A percentile compares a stretch with the other conserved stretches of the same genome.
Conservation (phyloP, 2,888 invertebrate genomes). For the Hymenopus coronatus region DNA sequence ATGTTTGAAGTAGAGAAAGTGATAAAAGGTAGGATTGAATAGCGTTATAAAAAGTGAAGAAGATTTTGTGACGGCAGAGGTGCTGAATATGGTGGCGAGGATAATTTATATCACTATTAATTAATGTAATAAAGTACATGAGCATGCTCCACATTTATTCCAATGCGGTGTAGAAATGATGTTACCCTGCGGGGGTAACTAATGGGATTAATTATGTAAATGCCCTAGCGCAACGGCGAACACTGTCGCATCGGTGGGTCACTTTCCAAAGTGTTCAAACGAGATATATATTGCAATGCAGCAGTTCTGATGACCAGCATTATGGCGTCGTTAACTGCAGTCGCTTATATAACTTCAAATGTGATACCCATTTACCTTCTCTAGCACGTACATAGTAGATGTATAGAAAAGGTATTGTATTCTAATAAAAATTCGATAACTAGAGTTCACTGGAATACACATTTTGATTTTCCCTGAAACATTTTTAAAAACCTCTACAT, state of each 20-base stretch:
- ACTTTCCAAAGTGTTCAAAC: not conserved
- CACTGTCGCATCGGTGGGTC: not conserved
- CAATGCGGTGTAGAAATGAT: not conserved
- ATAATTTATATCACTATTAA: not conserved
- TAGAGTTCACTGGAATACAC: no score
- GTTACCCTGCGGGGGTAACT: not conserved
- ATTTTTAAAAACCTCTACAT: no score
- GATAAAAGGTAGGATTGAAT: no score
- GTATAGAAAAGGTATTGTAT: no score
- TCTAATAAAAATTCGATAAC: no score
- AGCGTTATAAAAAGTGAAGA: no score
- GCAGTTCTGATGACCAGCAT: not conserved
- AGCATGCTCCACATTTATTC: not conserved
- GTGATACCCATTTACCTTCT: no score
- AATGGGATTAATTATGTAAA: not conserved
- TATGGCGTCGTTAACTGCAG: not conserved
- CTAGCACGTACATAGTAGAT: no score
- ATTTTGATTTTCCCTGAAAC: no score
- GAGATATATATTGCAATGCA: not conserved
- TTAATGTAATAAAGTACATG: not conserved
- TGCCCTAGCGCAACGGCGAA: not conserved
- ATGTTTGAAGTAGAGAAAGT: no score
- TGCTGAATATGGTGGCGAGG: not conserved
- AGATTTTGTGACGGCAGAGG: no score
- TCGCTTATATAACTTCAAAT: no score